These are phyloP conservation scores for Myotis davidii DNA, from an alignment of 2,113 vertebrate genomes.

Conservation along the genomic window DNA sequence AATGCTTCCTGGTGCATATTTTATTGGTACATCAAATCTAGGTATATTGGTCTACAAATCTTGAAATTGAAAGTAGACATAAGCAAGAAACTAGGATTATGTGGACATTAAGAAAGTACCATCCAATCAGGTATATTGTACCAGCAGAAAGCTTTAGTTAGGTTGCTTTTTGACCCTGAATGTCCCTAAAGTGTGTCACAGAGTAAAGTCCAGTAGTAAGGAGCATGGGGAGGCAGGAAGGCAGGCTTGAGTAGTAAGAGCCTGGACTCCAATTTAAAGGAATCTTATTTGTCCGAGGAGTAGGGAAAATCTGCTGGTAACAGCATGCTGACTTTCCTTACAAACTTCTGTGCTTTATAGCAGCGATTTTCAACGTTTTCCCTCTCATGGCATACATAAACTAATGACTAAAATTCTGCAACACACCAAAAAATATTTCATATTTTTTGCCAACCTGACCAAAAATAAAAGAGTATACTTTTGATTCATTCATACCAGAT, in stretches of 20 bases:
- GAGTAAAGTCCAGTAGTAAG: background rate
- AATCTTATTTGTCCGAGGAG: background rate
- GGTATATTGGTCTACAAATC: background rate
- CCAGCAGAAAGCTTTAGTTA: background rate
- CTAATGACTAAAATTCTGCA: background rate
- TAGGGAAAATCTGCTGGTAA: background rate
- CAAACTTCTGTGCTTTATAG: background rate
- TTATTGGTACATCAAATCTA: background rate
- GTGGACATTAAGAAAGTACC: background rate
- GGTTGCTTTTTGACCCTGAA: background rate
- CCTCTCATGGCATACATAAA: background rate
- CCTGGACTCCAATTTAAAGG: background rate
- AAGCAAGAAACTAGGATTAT: background rate
- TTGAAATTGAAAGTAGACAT: background rate
- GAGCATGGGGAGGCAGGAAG: background rate
- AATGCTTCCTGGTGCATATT: background rate
- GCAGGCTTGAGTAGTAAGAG: background rate
- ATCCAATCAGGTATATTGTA: background rate
- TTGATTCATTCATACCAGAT: background rate
- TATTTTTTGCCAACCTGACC: background rate
- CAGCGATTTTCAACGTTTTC: background rate
- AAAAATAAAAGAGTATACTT: background rate
- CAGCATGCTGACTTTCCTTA: background rate
- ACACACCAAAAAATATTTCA: background rate
- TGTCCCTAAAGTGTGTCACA: background rate